These are phyloP conservation scores for Acleris literana DNA, from an alignment of 2,888 invertebrate genomes.

Conservation along the genomic window DNA sequence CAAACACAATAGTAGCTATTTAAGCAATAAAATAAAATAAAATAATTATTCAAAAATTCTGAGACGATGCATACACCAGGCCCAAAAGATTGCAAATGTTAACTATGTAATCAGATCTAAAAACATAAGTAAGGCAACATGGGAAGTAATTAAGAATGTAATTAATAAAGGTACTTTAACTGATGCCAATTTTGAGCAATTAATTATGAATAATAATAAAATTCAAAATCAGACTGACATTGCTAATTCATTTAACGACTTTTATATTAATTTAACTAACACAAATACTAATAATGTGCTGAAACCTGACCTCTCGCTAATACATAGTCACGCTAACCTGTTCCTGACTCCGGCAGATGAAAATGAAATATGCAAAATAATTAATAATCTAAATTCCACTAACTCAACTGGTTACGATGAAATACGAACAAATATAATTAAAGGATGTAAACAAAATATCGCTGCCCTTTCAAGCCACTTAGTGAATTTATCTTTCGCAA, in stretches of 20 bases:
- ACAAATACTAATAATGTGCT: background rate
- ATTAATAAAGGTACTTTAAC: too few relatives aligned
- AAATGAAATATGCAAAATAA: slow-evolving; percentile 4
- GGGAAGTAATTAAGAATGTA: too few relatives aligned
- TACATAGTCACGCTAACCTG: background rate
- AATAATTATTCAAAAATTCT: too few relatives aligned
- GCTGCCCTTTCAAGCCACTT: background rate
- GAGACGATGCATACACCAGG: too few relatives aligned
- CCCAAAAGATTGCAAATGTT: too few relatives aligned
- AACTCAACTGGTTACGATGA: slow-evolving; percentile 5
- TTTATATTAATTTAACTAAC: background rate
- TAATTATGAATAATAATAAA: background rate
- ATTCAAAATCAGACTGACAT: background rate
- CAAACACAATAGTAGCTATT: too few relatives aligned
- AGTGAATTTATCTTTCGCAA: background rate
- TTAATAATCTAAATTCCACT: background rate
- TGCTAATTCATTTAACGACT: slow-evolving; percentile 2
- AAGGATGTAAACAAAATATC: background rate
- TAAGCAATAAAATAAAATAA: too few relatives aligned
- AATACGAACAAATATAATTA: background rate
- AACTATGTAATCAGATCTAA: too few relatives aligned
- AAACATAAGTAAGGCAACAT: too few relatives aligned
- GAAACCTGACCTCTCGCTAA: background rate
- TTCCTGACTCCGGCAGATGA: slow-evolving; percentile 4
- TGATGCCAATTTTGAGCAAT: background rate